Base-by-base conservation (phyloP, 2,797 vertebrate species). In the Coccyzus lansbergi region DNA sequence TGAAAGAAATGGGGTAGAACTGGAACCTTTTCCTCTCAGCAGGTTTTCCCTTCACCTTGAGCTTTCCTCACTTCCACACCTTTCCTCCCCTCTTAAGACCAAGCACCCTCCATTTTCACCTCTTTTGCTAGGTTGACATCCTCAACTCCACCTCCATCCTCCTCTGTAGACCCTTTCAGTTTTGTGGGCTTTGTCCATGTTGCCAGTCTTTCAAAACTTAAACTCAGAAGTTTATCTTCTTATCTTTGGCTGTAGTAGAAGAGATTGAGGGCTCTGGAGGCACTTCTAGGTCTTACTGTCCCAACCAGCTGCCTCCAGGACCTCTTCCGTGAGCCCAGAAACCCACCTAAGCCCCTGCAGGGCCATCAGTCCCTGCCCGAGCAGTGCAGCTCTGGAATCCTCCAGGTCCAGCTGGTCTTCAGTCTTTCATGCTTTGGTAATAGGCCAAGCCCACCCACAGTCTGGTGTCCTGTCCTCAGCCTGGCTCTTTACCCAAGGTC, bases 291-390 rank as follows among this genome's bases (percentile, higher is more conserved):
- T 11, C 9, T 77, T 51, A 24, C 29, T 40, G 8, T 46, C 15
- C 53, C 28, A 40, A 40, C 9, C 48, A 67, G 15, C 26, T 52
- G 20, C 9, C 9, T 33, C 3, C 1, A 0, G 20, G 9, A 8
- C 29, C 12, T 40, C 22, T 22, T 36, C 34, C 31, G 13, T 18
- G 14, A 13, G 14, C 7, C 26, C 42, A 44, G 31, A 48, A 55
- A 3, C 6, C 6, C 31, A 68, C 6, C 16, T 36, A 20, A 29
- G 6, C 19, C 7, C 8, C 4, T 4, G 6, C 2, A 1, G 15
- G 10, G 31, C 31, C 29, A 16, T 15, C n/a, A 29, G 49, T 44
- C 56, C 21, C 70, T 55, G 25, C 3, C 8, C 9, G 48, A 75
- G 6, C 8, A 49, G 4, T 1, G 4, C 12, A 38, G 53, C 13